phyloP scores from a whole-genome alignment of 64 coral and sea anemone species.

The Exaiptasia diaphana region DNA sequence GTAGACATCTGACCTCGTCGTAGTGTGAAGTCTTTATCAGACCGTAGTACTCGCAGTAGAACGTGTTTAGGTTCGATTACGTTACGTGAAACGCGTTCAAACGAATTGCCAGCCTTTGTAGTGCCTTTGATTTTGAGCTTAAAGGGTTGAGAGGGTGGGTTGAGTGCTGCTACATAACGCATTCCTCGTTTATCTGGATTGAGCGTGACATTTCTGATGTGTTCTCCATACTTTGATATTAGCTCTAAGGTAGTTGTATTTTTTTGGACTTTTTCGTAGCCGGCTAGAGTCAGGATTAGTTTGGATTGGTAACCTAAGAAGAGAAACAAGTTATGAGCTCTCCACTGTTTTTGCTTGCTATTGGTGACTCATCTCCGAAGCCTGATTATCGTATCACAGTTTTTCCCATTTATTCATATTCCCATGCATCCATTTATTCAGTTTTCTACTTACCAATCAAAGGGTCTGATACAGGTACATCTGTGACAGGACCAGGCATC shows the following conservation, averaged over 20 bases:
- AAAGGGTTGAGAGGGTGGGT: conserved; percentile 20
- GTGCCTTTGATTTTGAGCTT: conserved; percentile 47
- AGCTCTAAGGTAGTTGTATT: conserved; percentile 44
- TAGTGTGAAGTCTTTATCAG: conserved; percentile 65
- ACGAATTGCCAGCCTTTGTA: conserved; percentile 41
- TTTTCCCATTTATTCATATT: conserved; percentile 61
- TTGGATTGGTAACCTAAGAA: conserved; percentile 29
- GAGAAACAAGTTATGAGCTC: not conserved
- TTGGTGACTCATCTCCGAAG: conserved; percentile 31
- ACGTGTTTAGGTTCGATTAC: conserved; percentile 25
- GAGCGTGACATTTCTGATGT: conserved; percentile 26
- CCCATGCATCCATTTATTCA: not conserved
- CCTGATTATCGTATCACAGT: not conserved
- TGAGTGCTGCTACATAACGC: conserved; percentile 51
- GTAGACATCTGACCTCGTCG: not conserved
- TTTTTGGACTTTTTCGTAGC: conserved; percentile 48
- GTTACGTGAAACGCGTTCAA: conserved; percentile 63
- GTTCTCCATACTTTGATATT: conserved; percentile 42
- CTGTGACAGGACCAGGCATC: not conserved
- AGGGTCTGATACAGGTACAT: conserved; percentile 49
- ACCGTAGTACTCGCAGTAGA: conserved; percentile 36
- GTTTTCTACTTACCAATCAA: conserved; percentile 30
- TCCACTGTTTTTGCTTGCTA: conserved; percentile 8
- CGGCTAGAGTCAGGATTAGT: conserved; percentile 57
- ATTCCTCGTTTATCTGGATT: not conserved